These are phyloP conservation scores for Molorchus minor DNA, from an alignment of 2,888 invertebrate genomes.

Conservation along the genomic window DNA sequence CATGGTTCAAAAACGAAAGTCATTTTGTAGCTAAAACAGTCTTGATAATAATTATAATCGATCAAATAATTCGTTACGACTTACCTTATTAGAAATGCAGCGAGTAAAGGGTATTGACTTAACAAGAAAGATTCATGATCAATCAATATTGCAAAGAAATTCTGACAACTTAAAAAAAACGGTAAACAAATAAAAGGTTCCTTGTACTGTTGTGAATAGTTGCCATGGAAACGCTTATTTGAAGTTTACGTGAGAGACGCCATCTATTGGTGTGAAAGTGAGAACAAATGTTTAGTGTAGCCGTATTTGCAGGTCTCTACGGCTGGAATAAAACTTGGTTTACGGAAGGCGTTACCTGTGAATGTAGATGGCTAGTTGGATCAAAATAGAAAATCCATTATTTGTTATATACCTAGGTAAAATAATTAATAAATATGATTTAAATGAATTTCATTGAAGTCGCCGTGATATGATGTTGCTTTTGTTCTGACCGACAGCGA, in stretches of 20 bases:
- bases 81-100: slow-evolving; percentile 7
- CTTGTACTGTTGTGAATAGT: slow-evolving; percentile 39
- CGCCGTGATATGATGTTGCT: too few relatives aligned
- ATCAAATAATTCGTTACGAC: slow-evolving; percentile 14
- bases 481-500: too few relatives aligned
- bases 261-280: not conserved
- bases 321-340: too few relatives aligned
- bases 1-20: not conserved
- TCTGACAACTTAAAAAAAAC: slow-evolving; percentile 32
- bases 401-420: too few relatives aligned
- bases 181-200: slow-evolving; percentile 46
- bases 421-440: too few relatives aligned
- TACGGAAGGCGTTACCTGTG: too few relatives aligned
- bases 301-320: too few relatives aligned
- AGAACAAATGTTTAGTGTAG: not conserved
- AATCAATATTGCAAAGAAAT: slow-evolving; percentile 19
- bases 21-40: slow-evolving; percentile 1
- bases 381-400: too few relatives aligned
- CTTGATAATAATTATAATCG: not conserved
- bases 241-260: not conserved
- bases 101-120: slow-evolving; percentile 18
- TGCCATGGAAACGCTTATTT: slow-evolving; percentile 40
- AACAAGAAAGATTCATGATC: slow-evolving; percentile 28
- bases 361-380: too few relatives aligned
- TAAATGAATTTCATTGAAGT: too few relatives aligned